Evolutionary conservation across 2,113 vertebrate species (phyloP), one percentile per base, ranked within the genome.

Genomic region (Corythaeola cristata): DNA sequence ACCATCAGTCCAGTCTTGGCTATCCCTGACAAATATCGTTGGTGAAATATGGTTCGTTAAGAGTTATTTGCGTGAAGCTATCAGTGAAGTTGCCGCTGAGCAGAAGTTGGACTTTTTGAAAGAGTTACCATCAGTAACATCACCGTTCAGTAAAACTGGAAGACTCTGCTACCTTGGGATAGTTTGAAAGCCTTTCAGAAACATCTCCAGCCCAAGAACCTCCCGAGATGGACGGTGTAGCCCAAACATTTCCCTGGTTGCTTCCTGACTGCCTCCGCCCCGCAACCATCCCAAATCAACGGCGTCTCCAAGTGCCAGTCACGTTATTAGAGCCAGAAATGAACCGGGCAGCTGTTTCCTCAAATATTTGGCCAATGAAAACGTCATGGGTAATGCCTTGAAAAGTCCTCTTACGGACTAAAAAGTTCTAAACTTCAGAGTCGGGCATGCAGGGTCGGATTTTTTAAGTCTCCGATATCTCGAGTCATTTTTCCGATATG

Each of bases 1-100:
- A 49, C 69, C 66, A 55, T 89, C 74, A 94, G 90, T 88, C 50
- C 15, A 18, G 41, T 93, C 64, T 95, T 62, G 35, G 23, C 71
- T 56, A 12, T 49, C 77, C 58, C 86, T 77, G 30, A 52, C 62
- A 66, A 78, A 55, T 64, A 7, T 11, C 53, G 73, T 47, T 33
- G 33, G 78, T 84, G 39, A 92, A 96, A 62, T 55, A 69, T 15
- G 58, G 4, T 20, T 53, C 68, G 44, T 88, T 85, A 87, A 41
- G 52, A 50, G 56, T 89, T 95, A n/a, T 32, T 85, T 94, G 41
- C 11, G 39, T 39, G 39, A 39, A 39, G 11, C 11, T 39, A 39
- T 39, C 39, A 56, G 62, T 86, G 53, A 80, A 85, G 82, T 84
- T n/a, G 44, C 64, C 47, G 74, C 53, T 49, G 68, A 82, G 28